Percentiles rank a stretch among this genome's conserved stretches.
Conservation (phyloP, 2,113 vertebrate genomes). For the Tenebrosternarchus preto region DNA sequence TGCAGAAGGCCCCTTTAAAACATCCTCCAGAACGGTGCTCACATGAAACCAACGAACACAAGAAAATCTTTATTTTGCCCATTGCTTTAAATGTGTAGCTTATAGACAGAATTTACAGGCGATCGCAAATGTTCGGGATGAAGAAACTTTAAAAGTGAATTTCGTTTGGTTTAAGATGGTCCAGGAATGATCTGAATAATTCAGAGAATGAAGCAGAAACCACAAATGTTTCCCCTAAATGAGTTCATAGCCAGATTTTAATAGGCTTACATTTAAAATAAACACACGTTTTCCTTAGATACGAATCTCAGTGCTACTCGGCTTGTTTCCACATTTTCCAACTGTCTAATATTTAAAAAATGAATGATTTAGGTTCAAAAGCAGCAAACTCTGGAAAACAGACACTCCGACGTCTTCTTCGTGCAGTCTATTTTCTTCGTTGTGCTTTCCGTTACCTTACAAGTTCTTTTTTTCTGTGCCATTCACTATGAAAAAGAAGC, state of each 20-base stretch:
- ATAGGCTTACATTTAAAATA: not conserved
- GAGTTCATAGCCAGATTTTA: not conserved
- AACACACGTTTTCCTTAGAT: not conserved
- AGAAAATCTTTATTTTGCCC: not conserved
- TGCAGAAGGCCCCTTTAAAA: conserved; percentile 11
- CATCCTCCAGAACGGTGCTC: not conserved
- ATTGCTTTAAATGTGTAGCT: not conserved
- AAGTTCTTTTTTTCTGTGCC: not conserved
- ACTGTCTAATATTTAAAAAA: not conserved
- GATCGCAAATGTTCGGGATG: not conserved
- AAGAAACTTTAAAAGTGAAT: too few relatives aligned
- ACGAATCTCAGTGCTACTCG: not conserved
- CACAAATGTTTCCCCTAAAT: not conserved
- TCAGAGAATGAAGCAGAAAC: too few relatives aligned
- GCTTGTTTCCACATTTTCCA: not conserved
- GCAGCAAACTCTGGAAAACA: not conserved
- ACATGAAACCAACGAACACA: conserved; percentile 1
- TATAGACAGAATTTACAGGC: not conserved
- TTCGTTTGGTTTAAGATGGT: too few relatives aligned
- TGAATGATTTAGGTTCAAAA: not conserved
- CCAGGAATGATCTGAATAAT: too few relatives aligned
- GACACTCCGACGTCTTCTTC: too few relatives aligned
- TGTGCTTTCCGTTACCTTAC: not conserved
- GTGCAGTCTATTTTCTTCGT: too few relatives aligned
- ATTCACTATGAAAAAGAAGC: not conserved